Conservation (phyloP, 2,113 vertebrate species). For the Phainopepla nitens region DNA sequence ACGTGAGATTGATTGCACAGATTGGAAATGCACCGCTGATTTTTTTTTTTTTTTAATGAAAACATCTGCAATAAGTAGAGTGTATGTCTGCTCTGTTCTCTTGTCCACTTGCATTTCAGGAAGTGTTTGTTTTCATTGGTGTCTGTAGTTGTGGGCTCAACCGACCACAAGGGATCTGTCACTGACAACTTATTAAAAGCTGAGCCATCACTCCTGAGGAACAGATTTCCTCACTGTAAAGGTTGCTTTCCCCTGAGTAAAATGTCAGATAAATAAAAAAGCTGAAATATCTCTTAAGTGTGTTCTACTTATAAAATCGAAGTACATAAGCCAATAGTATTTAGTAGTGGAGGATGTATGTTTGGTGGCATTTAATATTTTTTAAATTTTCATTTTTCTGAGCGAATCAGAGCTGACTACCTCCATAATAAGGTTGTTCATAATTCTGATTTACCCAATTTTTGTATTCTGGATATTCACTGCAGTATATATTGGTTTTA, state of each 20-base stretch:
- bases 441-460: background rate
- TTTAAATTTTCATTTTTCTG: background rate
- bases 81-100: background rate
- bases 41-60: background rate
- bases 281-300: slow-evolving; percentile 42
- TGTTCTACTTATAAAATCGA: background rate
- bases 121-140: slow-evolving; percentile 59
- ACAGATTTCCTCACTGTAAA: slow-evolving; percentile 60
- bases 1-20: slow-evolving; percentile 22
- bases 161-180: slow-evolving; percentile 64
- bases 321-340: background rate
- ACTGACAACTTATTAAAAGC: slow-evolving; percentile 57
- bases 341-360: background rate
- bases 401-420: background rate
- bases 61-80: slow-evolving; percentile 15
- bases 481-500: background rate
- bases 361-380: background rate
- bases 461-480: background rate
- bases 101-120: slow-evolving; percentile 22
- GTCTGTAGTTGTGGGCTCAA: slow-evolving; percentile 25
- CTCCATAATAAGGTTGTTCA: background rate
- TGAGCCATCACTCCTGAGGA: slow-evolving; percentile 59
- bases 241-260: slow-evolving; percentile 46
- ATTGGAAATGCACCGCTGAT: background rate
- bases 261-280: slow-evolving; percentile 67